phyloP scores from a whole-genome alignment of 2,113 vertebrate species.

The Halcyon senegalensis region DNA sequence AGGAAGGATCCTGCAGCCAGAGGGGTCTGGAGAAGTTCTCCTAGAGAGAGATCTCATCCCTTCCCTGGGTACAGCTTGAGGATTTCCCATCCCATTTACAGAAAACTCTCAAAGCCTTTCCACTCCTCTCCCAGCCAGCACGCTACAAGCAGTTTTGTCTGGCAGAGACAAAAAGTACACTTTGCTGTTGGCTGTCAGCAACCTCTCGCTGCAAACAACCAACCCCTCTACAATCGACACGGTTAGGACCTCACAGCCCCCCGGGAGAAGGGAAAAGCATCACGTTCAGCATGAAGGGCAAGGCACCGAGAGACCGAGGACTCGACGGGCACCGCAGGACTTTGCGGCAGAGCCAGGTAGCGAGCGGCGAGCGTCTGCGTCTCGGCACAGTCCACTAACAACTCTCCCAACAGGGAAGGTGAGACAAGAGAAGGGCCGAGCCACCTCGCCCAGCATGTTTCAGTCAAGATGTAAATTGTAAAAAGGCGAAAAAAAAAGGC shows the following conservation, averaged over 20 bases:
- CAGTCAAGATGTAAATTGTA: neutral
- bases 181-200: neutral
- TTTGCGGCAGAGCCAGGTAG: neutral
- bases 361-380: rapidly evolving
- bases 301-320: neutral
- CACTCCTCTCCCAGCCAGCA: neutral
- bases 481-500: neutral
- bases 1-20: neutral
- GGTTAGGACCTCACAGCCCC: neutral
- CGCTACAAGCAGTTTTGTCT: rapidly evolving
- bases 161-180: neutral
- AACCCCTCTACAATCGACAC: rapidly evolving
- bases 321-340: neutral
- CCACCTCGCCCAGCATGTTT: neutral
- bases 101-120: neutral
- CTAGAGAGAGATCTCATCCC: neutral
- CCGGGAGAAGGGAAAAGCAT: neutral
- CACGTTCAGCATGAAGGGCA: neutral
- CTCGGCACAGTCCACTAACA: neutral
- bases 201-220: neutral
- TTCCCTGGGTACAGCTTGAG: neutral
- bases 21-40: neutral
- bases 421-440: neutral
- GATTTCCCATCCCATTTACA: rapidly evolving
- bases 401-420: neutral